Percentiles rank a stretch among this genome's conserved stretches.
These are phyloP conservation scores for Triplophysa yarkandensis DNA, from an alignment of 2,797 vertebrate species.

Conservation along the genomic window DNA sequence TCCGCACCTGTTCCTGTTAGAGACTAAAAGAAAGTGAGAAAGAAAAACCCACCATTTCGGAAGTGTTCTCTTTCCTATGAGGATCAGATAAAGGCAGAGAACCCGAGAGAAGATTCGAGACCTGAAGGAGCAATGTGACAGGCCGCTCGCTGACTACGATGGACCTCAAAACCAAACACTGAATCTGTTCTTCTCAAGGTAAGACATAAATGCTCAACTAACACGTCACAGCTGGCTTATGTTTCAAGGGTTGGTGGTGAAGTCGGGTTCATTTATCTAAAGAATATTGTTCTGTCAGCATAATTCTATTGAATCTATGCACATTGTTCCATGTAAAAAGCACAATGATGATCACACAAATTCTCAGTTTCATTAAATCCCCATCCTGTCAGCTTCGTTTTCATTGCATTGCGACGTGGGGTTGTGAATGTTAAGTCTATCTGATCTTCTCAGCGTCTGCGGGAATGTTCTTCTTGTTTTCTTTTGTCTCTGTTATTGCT, in stretches of 20 bases:
- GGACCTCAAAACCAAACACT: slow-evolving; percentile 69
- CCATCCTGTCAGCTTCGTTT: background rate
- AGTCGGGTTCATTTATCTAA: background rate
- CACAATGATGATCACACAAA: background rate
- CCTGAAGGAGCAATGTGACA: slow-evolving; percentile 67
- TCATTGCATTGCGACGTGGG: background rate
- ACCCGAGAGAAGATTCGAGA: background rate
- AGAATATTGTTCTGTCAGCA: background rate
- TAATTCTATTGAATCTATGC: background rate
- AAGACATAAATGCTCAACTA: slow-evolving; percentile 25
- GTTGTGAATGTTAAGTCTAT: background rate
- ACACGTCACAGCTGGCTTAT: background rate
- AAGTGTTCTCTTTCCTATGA: background rate
- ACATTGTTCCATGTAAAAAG: background rate
- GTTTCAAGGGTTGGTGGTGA: background rate
- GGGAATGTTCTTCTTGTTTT: slow-evolving; percentile 15
- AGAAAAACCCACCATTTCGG: background rate
- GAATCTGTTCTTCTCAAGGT: slow-evolving; percentile 71
- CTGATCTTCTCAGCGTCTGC: slow-evolving; percentile 8
- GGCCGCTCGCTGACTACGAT: slow-evolving; percentile 66
- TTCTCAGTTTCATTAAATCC: background rate
- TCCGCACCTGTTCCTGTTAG: slow-evolving; percentile 10
- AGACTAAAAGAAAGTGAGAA: background rate
- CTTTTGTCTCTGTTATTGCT: slow-evolving; percentile 17
- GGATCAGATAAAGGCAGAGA: background rate